Evolutionary conservation across 2,113 vertebrate species (phyloP).

Genomic region (Egretta garzetta): DNA sequence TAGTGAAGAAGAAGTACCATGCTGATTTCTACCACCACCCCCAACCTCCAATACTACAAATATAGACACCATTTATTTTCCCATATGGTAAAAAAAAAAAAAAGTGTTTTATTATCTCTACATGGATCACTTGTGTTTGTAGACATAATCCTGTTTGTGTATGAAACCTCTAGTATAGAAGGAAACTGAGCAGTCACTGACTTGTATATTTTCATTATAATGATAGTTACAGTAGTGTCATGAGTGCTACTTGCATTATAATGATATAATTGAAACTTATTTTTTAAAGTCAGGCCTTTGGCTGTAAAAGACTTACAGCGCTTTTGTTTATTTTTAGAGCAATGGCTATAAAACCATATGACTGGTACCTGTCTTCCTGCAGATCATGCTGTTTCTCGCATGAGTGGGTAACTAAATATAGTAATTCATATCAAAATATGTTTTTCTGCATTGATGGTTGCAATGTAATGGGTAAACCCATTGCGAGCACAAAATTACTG

Average conservation of each 20-base stretch:
- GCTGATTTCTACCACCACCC: background rate
- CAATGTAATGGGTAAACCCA: background rate
- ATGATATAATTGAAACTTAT: background rate
- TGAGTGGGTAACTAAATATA: background rate
- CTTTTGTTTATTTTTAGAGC: background rate
- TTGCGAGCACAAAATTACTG: background rate
- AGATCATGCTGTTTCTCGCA: background rate
- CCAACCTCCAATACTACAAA: background rate
- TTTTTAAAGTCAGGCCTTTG: background rate
- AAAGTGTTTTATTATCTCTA: background rate
- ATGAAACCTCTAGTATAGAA: background rate
- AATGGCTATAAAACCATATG: background rate
- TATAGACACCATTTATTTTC: background rate
- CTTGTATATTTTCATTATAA: background rate
- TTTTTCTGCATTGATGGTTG: background rate
- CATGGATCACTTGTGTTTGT: background rate
- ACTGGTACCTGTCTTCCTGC: background rate
- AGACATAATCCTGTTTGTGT: background rate
- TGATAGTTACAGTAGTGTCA: background rate
- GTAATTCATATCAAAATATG: background rate
- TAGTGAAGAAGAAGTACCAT: background rate
- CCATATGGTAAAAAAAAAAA: background rate
- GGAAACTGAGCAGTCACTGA: background rate
- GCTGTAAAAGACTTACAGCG: background rate
- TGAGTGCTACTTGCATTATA: background rate